These are phyloP conservation scores for Lacanobia wlatinum DNA, from an alignment of 2,888 invertebrate genomes.

Conservation along the genomic window DNA sequence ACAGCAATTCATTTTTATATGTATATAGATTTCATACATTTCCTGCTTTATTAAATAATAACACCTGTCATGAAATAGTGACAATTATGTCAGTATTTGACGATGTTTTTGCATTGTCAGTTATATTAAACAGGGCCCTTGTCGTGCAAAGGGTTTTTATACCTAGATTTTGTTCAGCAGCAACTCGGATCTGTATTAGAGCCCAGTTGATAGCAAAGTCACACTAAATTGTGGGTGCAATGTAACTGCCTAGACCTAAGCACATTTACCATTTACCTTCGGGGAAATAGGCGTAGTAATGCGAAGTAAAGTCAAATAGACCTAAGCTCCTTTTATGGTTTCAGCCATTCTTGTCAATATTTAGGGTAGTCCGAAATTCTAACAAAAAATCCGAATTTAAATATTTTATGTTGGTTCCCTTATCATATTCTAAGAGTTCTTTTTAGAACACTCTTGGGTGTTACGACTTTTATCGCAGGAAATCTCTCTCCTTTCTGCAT, in stretches of 20 bases:
- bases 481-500: conserved; percentile 90
- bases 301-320: neutral
- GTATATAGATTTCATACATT: no score
- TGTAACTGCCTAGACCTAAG: neutral
- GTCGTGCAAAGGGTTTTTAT: neutral
- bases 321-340: conserved; percentile 1
- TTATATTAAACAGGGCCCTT: no score
- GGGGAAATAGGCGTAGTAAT: neutral
- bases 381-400: conserved; percentile 63
- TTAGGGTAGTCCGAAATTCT: conserved; percentile 40
- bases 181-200: neutral
- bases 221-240: neutral
- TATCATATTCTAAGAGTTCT: conserved; percentile 83
- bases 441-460: conserved; percentile 88
- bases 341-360: conserved; percentile 39
- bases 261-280: neutral
- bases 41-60: no score
- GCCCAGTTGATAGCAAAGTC: neutral
- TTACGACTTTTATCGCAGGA: conserved; percentile 89
- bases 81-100: no score
- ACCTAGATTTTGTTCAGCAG: neutral
- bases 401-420: conserved; percentile 73
- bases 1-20: no score
- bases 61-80: no score
- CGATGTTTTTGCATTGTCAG: no score